Base-by-base conservation (phyloP, 2,797 vertebrate genomes). In the Pseudomugil gertrudae region DNA sequence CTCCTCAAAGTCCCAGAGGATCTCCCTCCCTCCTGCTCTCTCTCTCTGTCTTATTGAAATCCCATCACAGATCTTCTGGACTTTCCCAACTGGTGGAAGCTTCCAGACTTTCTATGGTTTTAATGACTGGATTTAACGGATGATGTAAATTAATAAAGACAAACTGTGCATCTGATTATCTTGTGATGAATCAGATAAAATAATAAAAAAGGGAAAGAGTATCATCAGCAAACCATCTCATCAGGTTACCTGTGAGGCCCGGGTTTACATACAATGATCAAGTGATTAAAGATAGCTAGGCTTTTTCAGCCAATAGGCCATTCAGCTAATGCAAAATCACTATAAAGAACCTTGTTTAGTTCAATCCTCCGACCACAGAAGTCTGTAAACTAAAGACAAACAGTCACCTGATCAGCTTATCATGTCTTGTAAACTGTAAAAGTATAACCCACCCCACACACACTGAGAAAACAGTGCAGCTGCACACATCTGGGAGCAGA, bases 261-360 rank as follows among this genome's bases (percentile, higher is more conserved):
- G 67, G 47, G 79, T 90, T 88, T 77, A 81, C 85, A 91, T 74
- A 88, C 84, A 89, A 38, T 85, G 81, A 86, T 74, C 3, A 1
- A 50, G 54, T 86, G 78, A 84, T 81, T 84, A 61, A 84, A 82
- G 65, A 68, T 57, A 75, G 69, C 36, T 35, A 32, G 51, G 72
- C 63, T 33, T 57, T 32, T 75, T 69, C 17, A 63, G 58, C 58
- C 32, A 45, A 50, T n/a, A 38, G 50, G 8, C 57, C 45, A 26
- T 71, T 80, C 60, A 79, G 51, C 56, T 76, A 61, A 83, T 81
- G 81, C 32, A 75, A 79, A 84, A 77, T 76, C 63, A 77, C 53
- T 59, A 48, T 9, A 19, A 60, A 40, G 40, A 68, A 60, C 53
- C 74, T 63, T 66, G 27, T 33, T 67, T 65, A 23, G 60, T 66